Evolutionary conservation across 2,888 invertebrate species (phyloP).

Genomic region (Allacma fusca): DNA sequence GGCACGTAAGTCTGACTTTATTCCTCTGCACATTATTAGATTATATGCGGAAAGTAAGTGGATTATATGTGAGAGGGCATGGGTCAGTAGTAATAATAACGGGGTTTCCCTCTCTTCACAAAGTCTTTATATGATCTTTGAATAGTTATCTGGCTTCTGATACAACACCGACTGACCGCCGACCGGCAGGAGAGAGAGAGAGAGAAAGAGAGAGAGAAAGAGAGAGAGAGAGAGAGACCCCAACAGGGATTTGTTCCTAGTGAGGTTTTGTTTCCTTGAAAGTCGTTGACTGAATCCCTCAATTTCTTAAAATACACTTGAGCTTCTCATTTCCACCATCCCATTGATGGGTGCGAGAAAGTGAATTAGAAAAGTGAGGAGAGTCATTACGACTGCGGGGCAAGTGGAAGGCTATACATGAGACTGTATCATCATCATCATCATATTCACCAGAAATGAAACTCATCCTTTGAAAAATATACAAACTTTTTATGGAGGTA

Average conservation of each 20-base stretch:
- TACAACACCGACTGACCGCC: too few relatives aligned
- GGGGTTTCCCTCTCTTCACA: background rate
- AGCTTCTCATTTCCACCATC: too few relatives aligned
- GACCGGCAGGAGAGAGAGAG: too few relatives aligned
- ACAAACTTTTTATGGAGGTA: slow-evolving; percentile 11
- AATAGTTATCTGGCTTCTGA: too few relatives aligned
- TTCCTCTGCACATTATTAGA: slow-evolving; percentile 33
- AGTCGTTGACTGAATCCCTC: too few relatives aligned
- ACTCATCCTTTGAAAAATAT: slow-evolving; percentile 16
- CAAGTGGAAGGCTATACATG: slow-evolving; percentile 14
- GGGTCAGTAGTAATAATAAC: slow-evolving; percentile 32
- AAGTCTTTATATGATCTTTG: background rate
- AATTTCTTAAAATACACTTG: too few relatives aligned
- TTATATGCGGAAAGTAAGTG: slow-evolving; percentile 35
- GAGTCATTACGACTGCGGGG: slow-evolving; percentile 24
- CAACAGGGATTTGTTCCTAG: too few relatives aligned
- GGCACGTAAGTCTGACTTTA: slow-evolving; percentile 40
- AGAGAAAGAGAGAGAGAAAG: too few relatives aligned
- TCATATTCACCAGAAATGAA: slow-evolving; percentile 6
- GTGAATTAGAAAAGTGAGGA: slow-evolving; percentile 44
- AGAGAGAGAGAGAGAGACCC: too few relatives aligned
- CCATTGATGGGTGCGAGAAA: slow-evolving; percentile 45
- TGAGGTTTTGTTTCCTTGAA: too few relatives aligned
- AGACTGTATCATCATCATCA: background rate
- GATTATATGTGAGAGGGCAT: slow-evolving; percentile 18